Base-by-base conservation (phyloP, 2,888 invertebrate genomes). In the Rhagium mordax region DNA sequence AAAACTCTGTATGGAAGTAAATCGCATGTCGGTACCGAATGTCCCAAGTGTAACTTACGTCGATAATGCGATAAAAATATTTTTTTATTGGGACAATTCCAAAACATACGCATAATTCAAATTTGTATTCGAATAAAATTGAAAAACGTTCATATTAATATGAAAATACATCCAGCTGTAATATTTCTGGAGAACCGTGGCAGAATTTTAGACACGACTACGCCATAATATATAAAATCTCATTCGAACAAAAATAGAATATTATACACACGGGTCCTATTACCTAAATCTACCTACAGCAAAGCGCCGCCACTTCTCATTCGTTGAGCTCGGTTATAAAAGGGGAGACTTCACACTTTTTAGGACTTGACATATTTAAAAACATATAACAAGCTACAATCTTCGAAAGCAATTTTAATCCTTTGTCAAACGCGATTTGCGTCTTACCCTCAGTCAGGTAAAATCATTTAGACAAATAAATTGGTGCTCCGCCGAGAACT, bases 161-260 rank as follows among this genome's bases (percentile, higher is more conserved):
- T 64, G 76, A 74, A 76, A 76, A 76, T 75, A 77, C 73, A 72
- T 78, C 61, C 70, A 16, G 29, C 8, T 61, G 74, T 62, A 61
- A 78, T 77, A 75, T 75, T 78, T 79, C 67, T 49, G 48, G 60
- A 21, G n/a, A 67, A 62, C 64, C 70, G 62, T 33, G 61, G 70
- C 62, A 70, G 74, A 81, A 81, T 81, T 81, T 79, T 76, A 81
- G 78, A 78, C 80, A 80, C 80, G 81, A 74, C 75, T 72, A 68
- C 53, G 79, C 81, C 78, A 80, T 82, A 83, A 82, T 79, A 82
- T 79, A 83, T 79, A 81, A 83, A 83, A 84, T 82, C 82, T 80
- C 78, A 81, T 83, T 82, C 80, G 81, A 84, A 83, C 82, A 84
- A 84, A 85, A 84, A 85, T 85, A 84, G 83, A 83, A 84, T 84